Conservation (phyloP, 1,140 invertebrate species). For the Antheraea mylitta region DNA sequence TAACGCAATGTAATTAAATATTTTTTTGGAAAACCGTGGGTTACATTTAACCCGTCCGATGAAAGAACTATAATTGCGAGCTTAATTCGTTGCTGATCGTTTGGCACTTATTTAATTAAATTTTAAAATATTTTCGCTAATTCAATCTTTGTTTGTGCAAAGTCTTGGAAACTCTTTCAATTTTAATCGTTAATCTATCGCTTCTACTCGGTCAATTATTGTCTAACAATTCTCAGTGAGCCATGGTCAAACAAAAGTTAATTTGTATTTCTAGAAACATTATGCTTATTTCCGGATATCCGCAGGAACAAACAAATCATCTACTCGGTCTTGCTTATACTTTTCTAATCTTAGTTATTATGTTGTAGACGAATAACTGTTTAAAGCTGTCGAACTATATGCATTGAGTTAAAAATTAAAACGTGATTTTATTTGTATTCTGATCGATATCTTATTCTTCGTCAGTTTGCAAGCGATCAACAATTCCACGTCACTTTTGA, state of each 20-base stretch:
- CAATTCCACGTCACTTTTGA: constrained; percentile 14
- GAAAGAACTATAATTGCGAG: too few relatives aligned
- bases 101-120: too few relatives aligned
- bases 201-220: background rate
- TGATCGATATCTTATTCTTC: background rate
- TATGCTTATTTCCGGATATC: constrained; percentile 3
- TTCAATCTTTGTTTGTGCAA: too few relatives aligned
- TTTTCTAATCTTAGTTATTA: constrained; percentile 5
- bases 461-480: background rate
- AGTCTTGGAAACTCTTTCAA: too few relatives aligned
- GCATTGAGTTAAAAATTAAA: constrained; percentile 1
- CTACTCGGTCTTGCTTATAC: background rate
- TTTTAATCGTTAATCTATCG: background rate
- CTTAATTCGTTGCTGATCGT: too few relatives aligned
- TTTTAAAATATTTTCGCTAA: too few relatives aligned
- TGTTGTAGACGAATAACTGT: constrained; percentile 3
- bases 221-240: background rate
- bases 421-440: background rate
- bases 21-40: too few relatives aligned
- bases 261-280: background rate
- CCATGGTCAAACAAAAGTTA: background rate
- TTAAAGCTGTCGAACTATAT: background rate
- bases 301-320: constrained; percentile 14
- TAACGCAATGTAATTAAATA: too few relatives aligned
- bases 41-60: too few relatives aligned